Evolutionary conservation across 92 coral and sea anemone species (phyloP).

Genomic region (Blastomussa wellsi): DNA sequence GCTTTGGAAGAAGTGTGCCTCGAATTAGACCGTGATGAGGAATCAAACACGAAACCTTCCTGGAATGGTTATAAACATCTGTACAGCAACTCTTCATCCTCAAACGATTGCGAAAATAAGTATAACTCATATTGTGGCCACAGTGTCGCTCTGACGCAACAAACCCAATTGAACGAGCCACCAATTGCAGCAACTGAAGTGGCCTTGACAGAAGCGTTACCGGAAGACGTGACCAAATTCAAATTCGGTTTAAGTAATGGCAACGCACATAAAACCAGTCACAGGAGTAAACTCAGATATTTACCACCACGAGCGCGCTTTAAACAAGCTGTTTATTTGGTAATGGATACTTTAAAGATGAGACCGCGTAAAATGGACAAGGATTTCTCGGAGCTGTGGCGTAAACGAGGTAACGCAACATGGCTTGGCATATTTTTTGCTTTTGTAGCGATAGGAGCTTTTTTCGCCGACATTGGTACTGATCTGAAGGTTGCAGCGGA

Average conservation of each 20-base stretch:
- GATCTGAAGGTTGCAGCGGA: slow-evolving; percentile 87
- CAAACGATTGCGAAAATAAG: background rate
- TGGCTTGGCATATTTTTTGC: slow-evolving; percentile 70
- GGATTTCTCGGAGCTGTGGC: slow-evolving; percentile 73
- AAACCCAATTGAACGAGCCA: background rate
- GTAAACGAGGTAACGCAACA: slow-evolving; percentile 70
- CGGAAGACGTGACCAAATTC: slow-evolving; percentile 11
- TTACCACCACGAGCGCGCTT: slow-evolving; percentile 68
- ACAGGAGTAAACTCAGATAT: background rate
- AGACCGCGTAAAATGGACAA: slow-evolving; percentile 57
- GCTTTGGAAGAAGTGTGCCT: slow-evolving; percentile 37
- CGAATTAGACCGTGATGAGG: slow-evolving; percentile 34
- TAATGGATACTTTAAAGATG: slow-evolving; percentile 46
- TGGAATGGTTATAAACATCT: background rate
- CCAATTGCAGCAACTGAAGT: background rate
- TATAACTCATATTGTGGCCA: slow-evolving; percentile 5
- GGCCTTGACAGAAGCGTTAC: background rate
- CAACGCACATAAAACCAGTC: background rate
- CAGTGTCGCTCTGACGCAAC: slow-evolving; percentile 20
- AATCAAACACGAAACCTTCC: background rate
- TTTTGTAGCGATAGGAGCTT: slow-evolving; percentile 65
- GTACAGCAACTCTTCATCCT: background rate
- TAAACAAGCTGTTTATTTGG: slow-evolving; percentile 57
- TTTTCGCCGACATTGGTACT: slow-evolving; percentile 77
- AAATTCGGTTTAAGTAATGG: slow-evolving; percentile 12